Evolutionary conservation across 2,113 vertebrate genomes (phyloP).

Genomic region (Mormyrus lacerda): DNA sequence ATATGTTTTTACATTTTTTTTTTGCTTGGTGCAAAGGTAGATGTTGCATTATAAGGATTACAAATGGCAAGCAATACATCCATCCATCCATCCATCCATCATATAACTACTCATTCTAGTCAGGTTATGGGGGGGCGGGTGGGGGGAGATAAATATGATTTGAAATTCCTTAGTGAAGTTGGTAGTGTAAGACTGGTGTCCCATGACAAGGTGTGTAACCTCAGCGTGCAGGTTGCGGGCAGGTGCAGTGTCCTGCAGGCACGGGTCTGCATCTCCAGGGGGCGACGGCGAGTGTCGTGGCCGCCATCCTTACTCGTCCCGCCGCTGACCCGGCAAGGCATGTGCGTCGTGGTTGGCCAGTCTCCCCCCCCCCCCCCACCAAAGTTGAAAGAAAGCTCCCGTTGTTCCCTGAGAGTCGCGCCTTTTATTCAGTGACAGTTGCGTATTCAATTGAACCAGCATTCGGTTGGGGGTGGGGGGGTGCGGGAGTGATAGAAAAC

Average conservation of each 20-base stretch:
- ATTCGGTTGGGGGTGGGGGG: background rate
- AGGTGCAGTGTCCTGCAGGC: background rate
- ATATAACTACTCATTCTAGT: background rate
- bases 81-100: background rate
- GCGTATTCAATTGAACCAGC: background rate
- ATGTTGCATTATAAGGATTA: background rate
- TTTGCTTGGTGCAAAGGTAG: background rate
- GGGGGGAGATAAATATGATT: background rate
- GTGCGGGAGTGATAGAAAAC: background rate
- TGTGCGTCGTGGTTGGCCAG: background rate
- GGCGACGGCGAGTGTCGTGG: background rate
- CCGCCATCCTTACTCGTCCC: background rate
- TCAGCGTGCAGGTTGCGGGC: background rate
- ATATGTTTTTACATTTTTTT: background rate
- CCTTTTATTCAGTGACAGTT: constrained; percentile 8
- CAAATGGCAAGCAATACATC: background rate
- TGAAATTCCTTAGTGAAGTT: background rate
- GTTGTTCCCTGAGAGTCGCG: background rate
- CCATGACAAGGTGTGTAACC: background rate
- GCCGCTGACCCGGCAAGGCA: background rate
- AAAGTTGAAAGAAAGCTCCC: background rate
- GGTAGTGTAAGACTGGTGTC: background rate
- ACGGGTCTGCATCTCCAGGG: background rate
- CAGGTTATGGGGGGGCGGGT: background rate
- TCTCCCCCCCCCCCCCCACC: background rate